Base-by-base conservation (phyloP, 2,797 vertebrate genomes). In the Borostomias antarcticus region DNA sequence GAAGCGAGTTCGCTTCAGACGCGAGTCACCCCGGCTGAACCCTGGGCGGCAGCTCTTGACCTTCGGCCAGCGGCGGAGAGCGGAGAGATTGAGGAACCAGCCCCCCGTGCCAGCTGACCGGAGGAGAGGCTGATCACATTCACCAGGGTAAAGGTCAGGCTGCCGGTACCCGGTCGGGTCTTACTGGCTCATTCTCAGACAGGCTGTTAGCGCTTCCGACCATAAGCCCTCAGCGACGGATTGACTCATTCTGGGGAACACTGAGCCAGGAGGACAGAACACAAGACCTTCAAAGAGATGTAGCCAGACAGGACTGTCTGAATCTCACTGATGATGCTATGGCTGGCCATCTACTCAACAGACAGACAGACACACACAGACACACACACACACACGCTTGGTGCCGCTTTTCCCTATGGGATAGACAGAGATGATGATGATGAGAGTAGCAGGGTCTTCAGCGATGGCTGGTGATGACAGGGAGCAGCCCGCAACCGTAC, bases 391-490 rank as follows among this genome's bases (percentile, higher is more conserved):
- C 74, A 32, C 82, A 81, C 77, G 81, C 83, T 79, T 79, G 79
- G 75, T 82, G 70, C 54, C 66, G 4, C 23, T 11, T 11, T 50
- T 21, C 13, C 52, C 40, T 1, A 47, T 28, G 25, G 48, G 33
- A 35, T 21, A n/a, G 28, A n/a, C 4, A 2, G 33, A 19, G 54
- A 48, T 28, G 54, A 63, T 54, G 78, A 82, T 90, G 84, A 91
- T 90, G 90, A 90, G 85, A 85, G 86, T 85, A 91, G 82, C 89
- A 91, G 90, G 82, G 75, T 62, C 73, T 74, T 71, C 75, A 73
- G 76, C 60, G 85, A 85, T 78, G 79, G 73, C 70, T 78, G 72
- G 77, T 78, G 77, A 65, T 70, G 76, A 79, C 78, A 77, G 71
- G 81, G 79, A 84, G 73, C 82, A 81, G 76, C 75, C 61, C 67